Percentiles rank a stretch among this genome's conserved stretches.
Evolutionary conservation across 1,140 invertebrate genomes (phyloP).

Genomic region (Anoplophora glabripennis): DNA sequence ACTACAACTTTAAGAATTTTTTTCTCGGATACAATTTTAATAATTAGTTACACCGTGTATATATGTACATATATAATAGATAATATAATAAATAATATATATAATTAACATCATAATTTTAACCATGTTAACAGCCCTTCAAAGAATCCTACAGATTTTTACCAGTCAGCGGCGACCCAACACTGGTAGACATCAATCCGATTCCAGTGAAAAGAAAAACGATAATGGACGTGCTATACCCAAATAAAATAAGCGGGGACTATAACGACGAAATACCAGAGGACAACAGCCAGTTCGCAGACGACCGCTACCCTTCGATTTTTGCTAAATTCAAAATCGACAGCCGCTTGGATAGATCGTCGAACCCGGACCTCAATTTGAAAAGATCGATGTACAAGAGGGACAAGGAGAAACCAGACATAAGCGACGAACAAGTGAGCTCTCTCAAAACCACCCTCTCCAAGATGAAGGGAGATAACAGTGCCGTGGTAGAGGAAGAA

Average conservation of each 20-base stretch:
- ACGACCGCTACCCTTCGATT: conserved; percentile 31
- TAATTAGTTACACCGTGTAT: too few relatives aligned
- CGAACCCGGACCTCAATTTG: neutral
- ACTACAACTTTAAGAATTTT: too few relatives aligned
- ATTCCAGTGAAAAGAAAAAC: conserved; percentile 3
- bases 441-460: conserved; percentile 9
- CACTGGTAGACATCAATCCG: conserved; percentile 22
- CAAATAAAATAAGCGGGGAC: conserved; percentile 11
- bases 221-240: neutral
- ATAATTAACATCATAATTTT: too few relatives aligned
- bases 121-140: conserved; percentile 27
- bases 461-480: conserved; percentile 11
- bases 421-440: conserved; percentile 13
- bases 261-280: conserved; percentile 6
- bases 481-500: conserved; percentile 34
- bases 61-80: too few relatives aligned
- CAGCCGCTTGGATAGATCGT: conserved; percentile 22
- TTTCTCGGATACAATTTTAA: too few relatives aligned
- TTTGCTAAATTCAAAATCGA: conserved; percentile 37
- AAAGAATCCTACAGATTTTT: conserved; percentile 32
- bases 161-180: conserved; percentile 26
- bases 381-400: conserved; percentile 12
- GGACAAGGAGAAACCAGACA: neutral
- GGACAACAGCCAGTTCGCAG: conserved; percentile 5
- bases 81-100: too few relatives aligned